Evolutionary conservation across 2,888 invertebrate genomes (phyloP).

Genomic region (Scrobipalpa costella): DNA sequence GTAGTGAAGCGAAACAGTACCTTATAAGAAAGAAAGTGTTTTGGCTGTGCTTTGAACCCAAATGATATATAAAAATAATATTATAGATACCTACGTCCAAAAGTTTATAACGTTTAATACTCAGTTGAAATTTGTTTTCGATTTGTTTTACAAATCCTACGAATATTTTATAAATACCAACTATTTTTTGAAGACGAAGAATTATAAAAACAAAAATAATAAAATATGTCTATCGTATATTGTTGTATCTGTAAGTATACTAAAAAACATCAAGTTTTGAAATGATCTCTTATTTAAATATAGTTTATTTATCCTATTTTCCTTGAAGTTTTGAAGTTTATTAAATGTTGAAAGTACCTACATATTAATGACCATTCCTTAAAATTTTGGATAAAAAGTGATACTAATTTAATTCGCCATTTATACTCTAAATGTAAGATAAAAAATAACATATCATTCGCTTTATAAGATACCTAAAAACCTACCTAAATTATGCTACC

Average conservation of each 20-base stretch:
- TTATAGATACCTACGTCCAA: slow-evolving; percentile 26
- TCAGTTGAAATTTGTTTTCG: background rate
- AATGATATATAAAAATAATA: slow-evolving; percentile 44
- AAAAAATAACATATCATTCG: slow-evolving; percentile 78
- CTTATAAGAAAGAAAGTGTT: slow-evolving; percentile 60
- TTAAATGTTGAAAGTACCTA: slow-evolving; percentile 34
- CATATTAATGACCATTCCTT: slow-evolving; percentile 50
- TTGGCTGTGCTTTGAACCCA: slow-evolving; percentile 74
- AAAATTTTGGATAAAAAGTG: slow-evolving; percentile 51
- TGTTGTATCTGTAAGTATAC: background rate
- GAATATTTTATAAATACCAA: background rate
- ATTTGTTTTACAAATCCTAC: slow-evolving; percentile 18
- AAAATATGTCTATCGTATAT: background rate
- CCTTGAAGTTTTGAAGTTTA: slow-evolving; percentile 36
- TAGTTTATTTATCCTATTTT: slow-evolving; percentile 15
- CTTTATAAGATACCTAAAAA: slow-evolving; percentile 70
- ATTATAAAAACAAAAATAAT: background rate
- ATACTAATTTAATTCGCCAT: slow-evolving; percentile 62
- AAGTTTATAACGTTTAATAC: background rate
- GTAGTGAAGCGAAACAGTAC: slow-evolving; percentile 48
- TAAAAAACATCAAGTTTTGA: background rate
- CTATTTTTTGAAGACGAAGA: slow-evolving; percentile 9
- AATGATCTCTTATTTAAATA: slow-evolving; percentile 21
- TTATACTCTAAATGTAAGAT: slow-evolving; percentile 60
- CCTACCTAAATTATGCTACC: slow-evolving; percentile 53